phyloP scores from a whole-genome alignment of 2,797 vertebrate species.

The Crenichthys baileyi region DNA sequence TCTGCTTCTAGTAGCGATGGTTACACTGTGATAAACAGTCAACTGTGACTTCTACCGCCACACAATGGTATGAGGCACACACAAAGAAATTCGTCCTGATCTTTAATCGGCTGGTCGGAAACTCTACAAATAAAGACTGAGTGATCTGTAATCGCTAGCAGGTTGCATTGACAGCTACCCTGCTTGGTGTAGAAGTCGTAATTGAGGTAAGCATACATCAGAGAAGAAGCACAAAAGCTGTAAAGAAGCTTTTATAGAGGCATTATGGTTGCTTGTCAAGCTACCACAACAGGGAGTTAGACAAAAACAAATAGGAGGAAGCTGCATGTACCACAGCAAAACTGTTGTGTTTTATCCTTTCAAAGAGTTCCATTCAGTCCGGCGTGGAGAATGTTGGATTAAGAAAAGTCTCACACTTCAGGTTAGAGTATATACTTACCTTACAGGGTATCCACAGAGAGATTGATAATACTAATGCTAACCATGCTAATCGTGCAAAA shows the following conservation, averaged over 20 bases:
- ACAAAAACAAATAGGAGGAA: neutral
- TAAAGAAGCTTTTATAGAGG: neutral
- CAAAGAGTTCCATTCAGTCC: neutral
- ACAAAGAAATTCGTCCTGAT: no score
- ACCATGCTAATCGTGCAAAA: neutral
- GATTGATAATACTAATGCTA: neutral
- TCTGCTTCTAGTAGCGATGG: conserved; percentile 12
- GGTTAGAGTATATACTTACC: neutral
- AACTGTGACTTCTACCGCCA: neutral
- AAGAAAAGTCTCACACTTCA: neutral
- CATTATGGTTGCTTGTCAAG: neutral
- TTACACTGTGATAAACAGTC: conserved; percentile 33
- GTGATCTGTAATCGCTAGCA: neutral
- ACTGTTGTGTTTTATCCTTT: neutral
- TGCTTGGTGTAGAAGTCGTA: no score
- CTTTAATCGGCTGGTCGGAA: no score
- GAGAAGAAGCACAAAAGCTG: neutral
- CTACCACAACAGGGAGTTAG: neutral
- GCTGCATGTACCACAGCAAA: neutral
- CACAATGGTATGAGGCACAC: neutral
- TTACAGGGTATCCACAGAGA: neutral
- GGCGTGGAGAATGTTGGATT: neutral
- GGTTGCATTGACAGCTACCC: neutral
- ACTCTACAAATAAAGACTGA: neutral
- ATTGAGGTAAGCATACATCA: neutral